Evolutionary conservation across 1,140 invertebrate species (phyloP).

Genomic region (Procambarus virginalis): DNA sequence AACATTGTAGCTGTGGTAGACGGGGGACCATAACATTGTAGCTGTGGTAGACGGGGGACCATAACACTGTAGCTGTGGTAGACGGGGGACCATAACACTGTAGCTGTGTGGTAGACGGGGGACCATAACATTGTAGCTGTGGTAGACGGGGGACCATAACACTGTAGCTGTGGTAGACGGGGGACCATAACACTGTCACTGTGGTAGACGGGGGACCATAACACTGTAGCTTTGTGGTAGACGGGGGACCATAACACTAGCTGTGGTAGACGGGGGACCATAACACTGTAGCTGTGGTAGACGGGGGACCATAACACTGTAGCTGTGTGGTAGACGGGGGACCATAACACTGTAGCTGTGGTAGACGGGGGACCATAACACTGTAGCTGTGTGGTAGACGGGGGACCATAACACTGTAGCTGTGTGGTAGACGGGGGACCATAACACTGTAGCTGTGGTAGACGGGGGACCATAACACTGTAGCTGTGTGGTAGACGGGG

Average conservation of each 20-base stretch:
- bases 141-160: neutral
- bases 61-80: neutral
- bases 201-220: conserved; percentile 9
- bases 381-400: neutral
- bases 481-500: conserved; percentile 23
- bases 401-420: neutral
- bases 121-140: neutral
- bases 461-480: neutral
- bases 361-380: neutral
- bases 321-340: too few relatives aligned
- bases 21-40: neutral
- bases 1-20: neutral
- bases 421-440: neutral
- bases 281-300: neutral
- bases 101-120: neutral
- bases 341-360: neutral
- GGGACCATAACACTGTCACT: conserved; percentile 40
- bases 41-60: neutral
- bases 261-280: neutral
- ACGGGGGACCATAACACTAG: conserved; percentile 30
- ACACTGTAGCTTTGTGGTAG: conserved; percentile 30
- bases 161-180: neutral
- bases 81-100: neutral
- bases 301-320: neutral
- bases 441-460: neutral